Evolutionary conservation across 1,140 invertebrate species (phyloP).

Genomic region (Orchesella cincta): DNA sequence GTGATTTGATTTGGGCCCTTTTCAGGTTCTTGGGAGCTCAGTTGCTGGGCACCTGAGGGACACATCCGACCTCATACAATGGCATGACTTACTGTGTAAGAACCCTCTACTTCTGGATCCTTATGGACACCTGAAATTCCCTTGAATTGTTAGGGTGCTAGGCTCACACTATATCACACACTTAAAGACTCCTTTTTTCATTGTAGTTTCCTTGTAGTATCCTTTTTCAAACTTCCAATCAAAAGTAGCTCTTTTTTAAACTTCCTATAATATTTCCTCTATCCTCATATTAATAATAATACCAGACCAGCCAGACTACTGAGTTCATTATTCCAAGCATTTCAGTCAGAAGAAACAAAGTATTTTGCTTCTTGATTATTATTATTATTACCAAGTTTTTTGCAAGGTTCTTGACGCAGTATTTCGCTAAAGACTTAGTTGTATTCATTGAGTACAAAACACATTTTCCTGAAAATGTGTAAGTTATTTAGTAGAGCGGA

Average conservation of each 20-base stretch:
- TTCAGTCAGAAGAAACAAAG: no score
- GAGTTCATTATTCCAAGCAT: no score
- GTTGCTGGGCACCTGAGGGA: constrained; percentile 41
- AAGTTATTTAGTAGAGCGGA: no score
- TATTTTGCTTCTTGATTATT: no score
- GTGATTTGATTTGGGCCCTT: constrained; percentile 41
- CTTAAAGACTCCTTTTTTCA: constrained; percentile 15
- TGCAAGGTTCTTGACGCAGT: no score
- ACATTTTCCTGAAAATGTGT: no score
- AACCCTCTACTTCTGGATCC: constrained; percentile 6
- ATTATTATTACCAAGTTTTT: no score
- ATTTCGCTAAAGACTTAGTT: no score
- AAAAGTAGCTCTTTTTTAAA: constrained; percentile 31
- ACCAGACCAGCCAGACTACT: no score
- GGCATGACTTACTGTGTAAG: constrained; percentile 28
- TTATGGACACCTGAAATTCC: constrained; percentile 24
- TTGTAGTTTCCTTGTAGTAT: neutral
- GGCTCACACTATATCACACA: neutral
- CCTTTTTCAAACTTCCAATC: constrained; percentile 25
- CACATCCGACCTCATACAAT: constrained; percentile 29
- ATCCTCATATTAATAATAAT: no score
- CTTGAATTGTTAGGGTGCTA: neutral
- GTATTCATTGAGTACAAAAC: no score
- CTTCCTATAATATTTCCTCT: no score
- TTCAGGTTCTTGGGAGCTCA: constrained; percentile 48